phyloP scores from a whole-genome alignment of 2,113 vertebrate genomes.

The Chiloscyllium plagiosum region DNA sequence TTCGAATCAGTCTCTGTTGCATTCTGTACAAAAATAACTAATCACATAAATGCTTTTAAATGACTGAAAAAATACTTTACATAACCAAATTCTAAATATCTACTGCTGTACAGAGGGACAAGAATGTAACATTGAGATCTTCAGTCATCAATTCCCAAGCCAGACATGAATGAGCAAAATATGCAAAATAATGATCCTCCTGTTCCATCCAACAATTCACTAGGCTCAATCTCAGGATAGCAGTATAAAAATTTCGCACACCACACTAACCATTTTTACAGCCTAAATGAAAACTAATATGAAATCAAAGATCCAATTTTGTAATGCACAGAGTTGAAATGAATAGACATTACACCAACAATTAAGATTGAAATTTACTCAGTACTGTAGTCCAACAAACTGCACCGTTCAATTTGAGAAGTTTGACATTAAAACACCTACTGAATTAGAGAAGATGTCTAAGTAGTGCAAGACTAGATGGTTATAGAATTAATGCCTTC shows the following conservation, averaged over 20 bases:
- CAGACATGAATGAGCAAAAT: not conserved
- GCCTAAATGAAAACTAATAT: not conserved
- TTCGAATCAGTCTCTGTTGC: not conserved
- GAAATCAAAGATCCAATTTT: not conserved
- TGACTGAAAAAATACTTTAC: not conserved
- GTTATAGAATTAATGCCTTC: too few species aligned
- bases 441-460: not conserved
- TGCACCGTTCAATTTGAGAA: not conserved
- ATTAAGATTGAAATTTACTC: not conserved
- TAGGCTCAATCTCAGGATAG: not conserved
- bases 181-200: not conserved
- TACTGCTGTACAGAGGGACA: not conserved
- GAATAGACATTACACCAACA: not conserved
- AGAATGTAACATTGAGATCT: not conserved
- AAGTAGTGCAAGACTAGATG: not conserved
- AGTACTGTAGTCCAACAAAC: not conserved
- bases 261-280: not conserved
- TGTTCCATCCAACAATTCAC: not conserved
- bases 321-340: not conserved
- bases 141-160: not conserved
- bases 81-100: not conserved
- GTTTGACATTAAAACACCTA: not conserved
- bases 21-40: not conserved
- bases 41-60: not conserved
- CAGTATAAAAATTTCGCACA: not conserved